A percentile compares a stretch with the other conserved stretches of the same genome.
These are phyloP conservation scores for Glossosoma conforme DNA, from an alignment of 1,140 invertebrate genomes.

Conservation along the genomic window DNA sequence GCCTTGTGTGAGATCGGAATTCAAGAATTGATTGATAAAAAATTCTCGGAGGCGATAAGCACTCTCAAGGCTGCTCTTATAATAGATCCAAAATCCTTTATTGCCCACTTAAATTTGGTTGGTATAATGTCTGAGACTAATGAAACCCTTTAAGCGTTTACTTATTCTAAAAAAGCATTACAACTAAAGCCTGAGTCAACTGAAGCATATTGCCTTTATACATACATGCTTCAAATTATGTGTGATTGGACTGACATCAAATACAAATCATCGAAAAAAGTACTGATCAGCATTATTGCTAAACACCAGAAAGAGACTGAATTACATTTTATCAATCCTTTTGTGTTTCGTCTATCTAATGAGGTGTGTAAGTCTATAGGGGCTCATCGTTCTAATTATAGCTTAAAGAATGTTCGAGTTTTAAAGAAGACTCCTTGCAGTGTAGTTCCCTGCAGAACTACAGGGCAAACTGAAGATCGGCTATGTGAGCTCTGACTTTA, in stretches of 20 bases:
- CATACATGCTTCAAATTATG: slow-evolving; percentile 97
- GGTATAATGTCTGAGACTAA: slow-evolving; percentile 99
- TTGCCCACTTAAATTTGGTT: slow-evolving; percentile 98
- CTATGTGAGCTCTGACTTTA: slow-evolving; percentile 98
- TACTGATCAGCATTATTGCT: slow-evolving; percentile 90
- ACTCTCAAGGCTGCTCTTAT: too few relatives aligned
- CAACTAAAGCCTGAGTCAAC: slow-evolving; percentile 98
- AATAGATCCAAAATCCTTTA: slow-evolving; percentile 97
- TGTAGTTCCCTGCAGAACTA: slow-evolving; percentile 62
- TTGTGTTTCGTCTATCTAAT: slow-evolving; percentile 96
- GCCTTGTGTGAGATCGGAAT: too few relatives aligned
- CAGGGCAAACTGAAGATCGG: slow-evolving; percentile 78
- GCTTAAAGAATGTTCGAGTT: slow-evolving; percentile 93
- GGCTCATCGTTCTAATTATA: slow-evolving; percentile 91
- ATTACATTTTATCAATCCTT: slow-evolving; percentile 96
- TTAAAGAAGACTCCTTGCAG: slow-evolving; percentile 80
- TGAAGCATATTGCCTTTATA: slow-evolving; percentile 98
- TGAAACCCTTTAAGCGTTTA: slow-evolving; percentile 97
- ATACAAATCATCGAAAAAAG: slow-evolving; percentile 95
- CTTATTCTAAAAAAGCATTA: slow-evolving; percentile 94
- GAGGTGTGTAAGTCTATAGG: slow-evolving; percentile 94
- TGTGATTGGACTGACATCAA: slow-evolving; percentile 99
- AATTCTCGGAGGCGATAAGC: too few relatives aligned
- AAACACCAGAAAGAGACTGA: slow-evolving; percentile 94
- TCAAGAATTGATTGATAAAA: too few relatives aligned